Base-by-base conservation (phyloP, 1,140 invertebrate species). In the Drosophila pallidifrons region DNA sequence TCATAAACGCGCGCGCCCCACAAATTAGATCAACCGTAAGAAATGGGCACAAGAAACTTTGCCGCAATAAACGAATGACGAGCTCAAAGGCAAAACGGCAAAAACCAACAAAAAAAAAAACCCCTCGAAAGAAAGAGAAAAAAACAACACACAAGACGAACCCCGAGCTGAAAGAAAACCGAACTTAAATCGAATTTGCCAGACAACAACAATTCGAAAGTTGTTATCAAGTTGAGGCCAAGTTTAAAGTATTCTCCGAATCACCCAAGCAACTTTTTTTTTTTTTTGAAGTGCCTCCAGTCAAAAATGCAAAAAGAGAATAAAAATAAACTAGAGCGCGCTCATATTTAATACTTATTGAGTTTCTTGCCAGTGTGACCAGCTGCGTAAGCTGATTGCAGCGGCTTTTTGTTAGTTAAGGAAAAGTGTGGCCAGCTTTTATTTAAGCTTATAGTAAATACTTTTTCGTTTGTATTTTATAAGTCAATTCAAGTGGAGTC, bases 111-210 rank as follows among this genome's bases (percentile, higher is more conserved):
- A n/a, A 10, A 30, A 10, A 35, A 35, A 54, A 35, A 16, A 16
- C 3, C 8, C 20, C 20, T 5, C 11, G 3, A 28, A 52, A 30
- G 11, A 52, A 20, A 25, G 4, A 46, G 13, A 4, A 46, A 46
- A 46, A 46, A 51, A 46, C n/a, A 3, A 20, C 20, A 25, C 20
- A 25, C 20, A 25, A 25, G 20, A 25, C 0, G 20, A 25, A 25
- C 20, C 20, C 20, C 20, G 20, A 25, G 0, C 20, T 30, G 41
- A 57, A 59, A 51, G 41, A 46, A 20, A 64, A 28, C 43, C 6
- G 16, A 81, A 81, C 80, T 82, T 80, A 80, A 83, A 85, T 83
- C 77, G 77, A 85, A 83, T 80, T 61, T 47, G 32, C 47, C n/a
- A 43, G 20, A 58, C 13, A 67, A 61, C 54, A 68, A 47, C 15